phyloP scores from a whole-genome alignment of 2,888 invertebrate genomes.

The Cephonodes hylas region DNA sequence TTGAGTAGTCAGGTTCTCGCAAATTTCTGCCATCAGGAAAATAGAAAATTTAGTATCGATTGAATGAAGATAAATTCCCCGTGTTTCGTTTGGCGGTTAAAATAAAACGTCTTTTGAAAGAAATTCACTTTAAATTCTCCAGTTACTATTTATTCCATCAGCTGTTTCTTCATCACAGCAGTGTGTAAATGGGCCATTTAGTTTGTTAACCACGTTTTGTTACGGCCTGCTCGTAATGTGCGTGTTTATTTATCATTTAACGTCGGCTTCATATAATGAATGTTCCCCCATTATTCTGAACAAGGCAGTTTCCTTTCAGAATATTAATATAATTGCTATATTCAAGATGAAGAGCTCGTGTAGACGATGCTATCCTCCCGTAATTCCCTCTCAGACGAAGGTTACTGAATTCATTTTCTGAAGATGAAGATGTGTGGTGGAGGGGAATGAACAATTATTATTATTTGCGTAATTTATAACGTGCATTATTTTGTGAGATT shows the following conservation, averaged over 20 bases:
- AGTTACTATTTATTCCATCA: background rate
- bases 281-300: background rate
- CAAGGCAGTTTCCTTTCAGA: slow-evolving; percentile 1
- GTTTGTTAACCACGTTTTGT: slow-evolving; percentile 12
- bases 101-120: background rate
- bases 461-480: background rate
- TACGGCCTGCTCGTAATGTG: background rate
- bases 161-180: slow-evolving; percentile 5
- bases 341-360: background rate
- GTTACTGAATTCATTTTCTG: background rate
- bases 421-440: background rate
- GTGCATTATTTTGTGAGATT: background rate
- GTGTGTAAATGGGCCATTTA: slow-evolving; percentile 10
- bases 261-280: slow-evolving; percentile 3
- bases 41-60: too few species aligned
- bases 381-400: background rate
- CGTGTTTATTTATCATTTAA: slow-evolving; percentile 15
- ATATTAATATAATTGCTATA: background rate
- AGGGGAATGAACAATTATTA: background rate
- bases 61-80: too few species aligned
- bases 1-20: too few species aligned
- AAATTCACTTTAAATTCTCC: background rate
- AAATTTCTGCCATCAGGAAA: too few species aligned
- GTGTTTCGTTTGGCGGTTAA: background rate
- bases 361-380: background rate